Base-by-base conservation (phyloP, 2,113 vertebrate species). In the Amia ocellicauda region DNA sequence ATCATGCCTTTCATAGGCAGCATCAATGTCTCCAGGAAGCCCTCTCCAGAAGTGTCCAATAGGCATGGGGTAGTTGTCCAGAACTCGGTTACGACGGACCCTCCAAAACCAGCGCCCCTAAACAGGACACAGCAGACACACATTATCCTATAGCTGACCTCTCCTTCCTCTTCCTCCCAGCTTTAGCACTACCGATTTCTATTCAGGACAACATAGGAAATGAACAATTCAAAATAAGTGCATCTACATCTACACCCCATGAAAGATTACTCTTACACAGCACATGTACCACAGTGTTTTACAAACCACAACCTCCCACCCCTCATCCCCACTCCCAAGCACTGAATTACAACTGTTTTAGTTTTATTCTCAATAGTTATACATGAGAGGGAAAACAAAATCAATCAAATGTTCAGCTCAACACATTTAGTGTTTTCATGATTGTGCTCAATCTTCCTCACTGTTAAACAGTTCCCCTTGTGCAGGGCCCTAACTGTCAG, bases 81-180 rank as follows among this genome's bases (percentile, higher is more conserved):
- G 83, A 43, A 99, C 96, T 1, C 94, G 86, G 81, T 98, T 99
- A 72, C 92, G 88, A 41, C 95, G 90, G 1, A 99, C 96, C 58
- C 97, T 87, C 97, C 97, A 99, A 83, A 98, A 99, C 97, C 97
- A 99, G 13, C 84, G 90, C 24, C 95, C 97, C 97, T 99, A 16
- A 60, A 3, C 26, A 23, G 23, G 7, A 69, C 3, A 60, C 52
- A 42, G 11, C 26, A 13, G 5, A 9, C 2, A 9, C 2, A 9
- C 1, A 11, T 58, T 50, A 53, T 19, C 14, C 19, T 7, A 28
- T 19, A 29, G 28, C 3, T 9, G 3, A 24, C 26, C 36, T 4
- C 19, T 28, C 45, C 14, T 27, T 61, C 27, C 28, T n/a, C n/a
- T n/a, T n/a, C n/a, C n/a, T n/a, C n/a, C n/a, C n/a, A n/a, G n/a